Evolutionary conservation across 1,140 invertebrate genomes (phyloP), one percentile per base, ranked within the genome.

Genomic region (Drosophila tristis): DNA sequence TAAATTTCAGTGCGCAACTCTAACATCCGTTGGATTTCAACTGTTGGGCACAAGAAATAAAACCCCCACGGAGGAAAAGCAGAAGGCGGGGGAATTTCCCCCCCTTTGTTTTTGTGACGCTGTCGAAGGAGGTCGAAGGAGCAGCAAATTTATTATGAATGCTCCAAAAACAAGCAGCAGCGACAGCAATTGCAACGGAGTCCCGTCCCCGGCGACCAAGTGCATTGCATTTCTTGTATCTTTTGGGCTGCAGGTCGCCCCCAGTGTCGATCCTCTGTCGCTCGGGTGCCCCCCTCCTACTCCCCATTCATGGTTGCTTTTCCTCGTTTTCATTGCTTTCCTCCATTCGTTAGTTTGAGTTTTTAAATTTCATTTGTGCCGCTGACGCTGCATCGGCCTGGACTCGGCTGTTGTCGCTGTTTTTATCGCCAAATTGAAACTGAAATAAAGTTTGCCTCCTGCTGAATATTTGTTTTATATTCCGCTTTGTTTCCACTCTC

Each of bases 351-450:
- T 45, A 57, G 43, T 65, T 67, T 26, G 68, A 79, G 79, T 87
- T 89, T 79, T 84, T 87, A 87, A 89, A 87, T 87, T 87, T 87
- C 72, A 89, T 87, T 85, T 87, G 73, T 35, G 31, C 31, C 31
- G 31, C 31, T 35, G 31, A 35, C 3, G 31, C 48, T 62, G 78
- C 59, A 68, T 63, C 55, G 35, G 35, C 62, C 78, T 54, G 56
- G 74, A 39, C 78, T 25, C 23, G 74, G 74, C 78, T 79, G 60
- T 89, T 84, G 78, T 87, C 74, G 82, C 71, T 89, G 82, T 84
- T 87, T 87, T 87, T 80, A 80, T 87, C 79, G 58, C 35, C 85
- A 87, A 87, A 87, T 87, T 87, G 79, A 82, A 87, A 87, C 67
- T 67, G 76, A 87, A 89, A 89, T 89, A 89, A 84, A 87, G 84